Percentiles rank a stretch among this genome's conserved stretches.
Evolutionary conservation across 2,113 vertebrate species (phyloP).

Genomic region (Paralichthys olivaceus): DNA sequence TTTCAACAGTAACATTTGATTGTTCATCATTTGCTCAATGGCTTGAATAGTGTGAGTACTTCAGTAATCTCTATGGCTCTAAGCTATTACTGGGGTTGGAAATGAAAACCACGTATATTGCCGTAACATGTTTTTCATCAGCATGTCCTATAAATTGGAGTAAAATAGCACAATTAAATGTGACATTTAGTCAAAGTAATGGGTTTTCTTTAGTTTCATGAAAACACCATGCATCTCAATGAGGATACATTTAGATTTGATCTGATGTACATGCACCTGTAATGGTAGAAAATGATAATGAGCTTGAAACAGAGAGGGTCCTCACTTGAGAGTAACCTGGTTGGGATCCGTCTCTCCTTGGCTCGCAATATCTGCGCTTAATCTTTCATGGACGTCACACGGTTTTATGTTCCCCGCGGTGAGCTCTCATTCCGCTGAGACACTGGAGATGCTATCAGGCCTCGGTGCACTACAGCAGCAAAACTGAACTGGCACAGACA

Average conservation of each 20-base stretch:
- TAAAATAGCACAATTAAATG: background rate
- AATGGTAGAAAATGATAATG: slow-evolving; percentile 26
- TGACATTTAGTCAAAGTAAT: slow-evolving; percentile 3
- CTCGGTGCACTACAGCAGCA: slow-evolving; percentile 19
- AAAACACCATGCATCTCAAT: background rate
- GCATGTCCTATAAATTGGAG: background rate
- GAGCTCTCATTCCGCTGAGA: slow-evolving; percentile 40
- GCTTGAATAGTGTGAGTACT: background rate
- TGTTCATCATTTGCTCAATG: too few species aligned
- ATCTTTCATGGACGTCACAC: slow-evolving; percentile 53
- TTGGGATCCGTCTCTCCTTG: slow-evolving; percentile 29
- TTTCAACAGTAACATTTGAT: background rate
- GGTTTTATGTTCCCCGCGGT: slow-evolving; percentile 36
- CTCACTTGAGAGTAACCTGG: slow-evolving; percentile 39
- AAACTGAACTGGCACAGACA: slow-evolving; percentile 33
- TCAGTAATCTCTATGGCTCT: background rate
- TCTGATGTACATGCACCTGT: background rate
- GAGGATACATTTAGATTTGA: background rate
- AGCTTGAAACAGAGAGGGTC: slow-evolving; percentile 12
- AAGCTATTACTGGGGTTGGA: background rate
- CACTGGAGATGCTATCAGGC: slow-evolving; percentile 48
- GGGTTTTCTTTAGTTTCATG: background rate
- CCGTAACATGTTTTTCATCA: background rate
- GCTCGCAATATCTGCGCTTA: slow-evolving; percentile 13
- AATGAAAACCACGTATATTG: background rate